Evolutionary conservation across 1,140 invertebrate species (phyloP).

Genomic region (Varroa destructor): DNA sequence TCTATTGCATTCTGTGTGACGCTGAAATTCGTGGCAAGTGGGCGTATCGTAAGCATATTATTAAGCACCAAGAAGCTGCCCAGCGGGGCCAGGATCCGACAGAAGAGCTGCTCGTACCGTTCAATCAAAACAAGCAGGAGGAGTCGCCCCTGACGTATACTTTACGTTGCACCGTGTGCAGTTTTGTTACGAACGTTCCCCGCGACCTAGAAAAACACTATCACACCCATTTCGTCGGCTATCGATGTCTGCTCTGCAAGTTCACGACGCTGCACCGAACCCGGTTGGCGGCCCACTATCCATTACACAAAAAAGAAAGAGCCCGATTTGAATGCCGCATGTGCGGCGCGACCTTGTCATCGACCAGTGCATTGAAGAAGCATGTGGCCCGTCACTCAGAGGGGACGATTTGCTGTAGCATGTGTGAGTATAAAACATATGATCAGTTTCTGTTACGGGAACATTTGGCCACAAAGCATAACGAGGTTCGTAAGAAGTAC

Average conservation of each 20-base stretch:
- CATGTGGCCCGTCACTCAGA: constrained; percentile 17
- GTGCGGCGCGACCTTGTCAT: constrained; percentile 8
- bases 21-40: constrained; percentile 16
- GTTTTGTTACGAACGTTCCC: not conserved
- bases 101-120: constrained; percentile 10
- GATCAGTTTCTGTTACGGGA: constrained; percentile 18
- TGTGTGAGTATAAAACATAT: constrained; percentile 23
- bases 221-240: constrained; percentile 12
- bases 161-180: not conserved
- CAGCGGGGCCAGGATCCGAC: constrained; percentile 17
- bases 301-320: not conserved
- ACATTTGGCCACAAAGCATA: constrained; percentile 13
- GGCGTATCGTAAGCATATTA: constrained; percentile 15
- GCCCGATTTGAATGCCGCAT: constrained; percentile 9
- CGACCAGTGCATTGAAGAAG: constrained; percentile 11
- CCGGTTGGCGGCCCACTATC: constrained; percentile 19
- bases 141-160: not conserved
- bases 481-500: constrained; percentile 24
- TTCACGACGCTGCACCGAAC: constrained; percentile 20
- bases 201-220: constrained; percentile 17
- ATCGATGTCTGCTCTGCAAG: not conserved
- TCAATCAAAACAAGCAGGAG: not conserved
- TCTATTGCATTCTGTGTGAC: constrained; percentile 22
- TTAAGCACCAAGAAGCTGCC: constrained; percentile 3
- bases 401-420: constrained; percentile 19